Evolutionary conservation across 2,113 vertebrate genomes (phyloP), one percentile per base, ranked within the genome.

Genomic region (Stegastes partitus): DNA sequence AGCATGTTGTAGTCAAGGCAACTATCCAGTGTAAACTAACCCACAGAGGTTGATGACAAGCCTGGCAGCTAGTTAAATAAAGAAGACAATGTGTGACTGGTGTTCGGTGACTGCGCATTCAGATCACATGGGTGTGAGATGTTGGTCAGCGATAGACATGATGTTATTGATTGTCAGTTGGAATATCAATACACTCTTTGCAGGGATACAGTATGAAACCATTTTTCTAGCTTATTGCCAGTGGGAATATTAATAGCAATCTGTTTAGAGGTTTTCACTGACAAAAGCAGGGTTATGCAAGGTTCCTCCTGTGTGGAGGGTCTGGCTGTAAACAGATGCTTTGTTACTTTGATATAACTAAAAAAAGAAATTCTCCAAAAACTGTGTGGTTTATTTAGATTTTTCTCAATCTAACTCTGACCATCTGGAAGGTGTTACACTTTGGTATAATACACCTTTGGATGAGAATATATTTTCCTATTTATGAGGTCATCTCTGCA

Each of bases 321-420:
- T 42, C 59, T 80, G 53, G 80, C 78, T 78, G 47, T 74, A 55
- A 81, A 57, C 49, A 85, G 74, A 81, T 83, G 75, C 19, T 57
- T 39, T 65, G 54, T 77, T 66, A 65, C 37, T 63, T 54, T 18
- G 25, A 28, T 22, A 19, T n/a, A 3, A 42, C 12, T 42, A 3
- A n/a, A n/a, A n/a, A n/a, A n/a, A n/a, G 10, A 42, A 42, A 7
- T 12, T 42, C 0, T 0, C 8, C 2, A 42, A 42, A 42, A 42
- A 15, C 15, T 64, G 55, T 61, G 12, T 55, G 8, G 1, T 49
- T 71, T 58, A 50, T 44, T 74, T 14, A 51, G 11, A 65, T 67
- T 77, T 62, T 45, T 11, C 39, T n/a, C 22, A 67, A 70, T 63
- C 62, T 18, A 16, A 11, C 39, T 42, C 50, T 25, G 44, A 31